Base-by-base conservation (phyloP, 1,140 invertebrate species). In the Aphelenchoides avenae region DNA sequence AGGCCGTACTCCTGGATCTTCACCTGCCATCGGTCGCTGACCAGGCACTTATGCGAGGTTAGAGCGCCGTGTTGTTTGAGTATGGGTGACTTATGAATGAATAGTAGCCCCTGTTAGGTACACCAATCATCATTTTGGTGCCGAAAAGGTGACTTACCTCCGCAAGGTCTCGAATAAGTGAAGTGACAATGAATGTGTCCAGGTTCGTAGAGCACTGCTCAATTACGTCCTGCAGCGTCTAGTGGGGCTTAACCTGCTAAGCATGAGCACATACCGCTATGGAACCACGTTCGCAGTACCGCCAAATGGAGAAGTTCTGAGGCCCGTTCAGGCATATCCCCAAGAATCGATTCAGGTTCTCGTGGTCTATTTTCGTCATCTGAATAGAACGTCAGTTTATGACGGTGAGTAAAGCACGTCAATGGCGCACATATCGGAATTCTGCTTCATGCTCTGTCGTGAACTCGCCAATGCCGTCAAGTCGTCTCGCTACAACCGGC, bases 301-400 rank as follows among this genome's bases (percentile, higher is more conserved):
- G 44, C 71, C 71, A 74, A 43, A 74, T 53, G 1, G 59, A 65
- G 80, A 51, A 84, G 84, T 2, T 85, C 84, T 60, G 46, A 6
- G 73, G 70, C 0, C 58, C 63, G 36, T 89, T 88, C 39, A 90
- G 84, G 72, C 88, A 90, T 0, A 88, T 85, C 0, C 89, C 89
- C 22, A 91, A 84, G 70, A 91, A 89, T 15, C 86, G 83, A 0
- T 88, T 87, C 0, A 89, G 86, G 71, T 92, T 91, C 77, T 90
- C 88, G 57, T 90, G 88, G 11, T 87, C 87, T 0, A 89, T 84
- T 74, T 89, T 88, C 20, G 87, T 81, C 22, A 87, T 86, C 51
- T 70, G 33, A 22, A 60, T n/a, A n/a, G n/a, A n/a, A n/a, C n/a
- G n/a, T n/a, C n/a, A n/a, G n/a, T n/a, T n/a, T n/a, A n/a, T n/a